Conservation (phyloP, 2,113 vertebrate species). For the Ageneiosus marmoratus region DNA sequence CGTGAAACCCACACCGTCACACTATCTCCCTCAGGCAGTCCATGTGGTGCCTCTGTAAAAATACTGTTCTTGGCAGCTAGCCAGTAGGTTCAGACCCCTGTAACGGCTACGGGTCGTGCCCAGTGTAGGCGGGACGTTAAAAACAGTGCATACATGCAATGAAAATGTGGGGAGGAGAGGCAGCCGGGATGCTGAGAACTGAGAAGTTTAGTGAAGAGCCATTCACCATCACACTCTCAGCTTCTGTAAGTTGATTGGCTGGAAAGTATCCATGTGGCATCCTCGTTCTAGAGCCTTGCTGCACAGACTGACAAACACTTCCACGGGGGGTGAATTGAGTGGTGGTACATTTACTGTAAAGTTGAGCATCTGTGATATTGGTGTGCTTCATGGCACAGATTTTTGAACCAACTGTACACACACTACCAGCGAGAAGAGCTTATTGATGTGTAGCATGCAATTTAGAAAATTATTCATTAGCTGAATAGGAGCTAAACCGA, state of each 20-base stretch:
- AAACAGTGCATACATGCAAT: constrained; percentile 46
- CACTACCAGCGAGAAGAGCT: neutral
- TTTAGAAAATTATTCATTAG: neutral
- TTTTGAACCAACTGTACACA: constrained; percentile 1
- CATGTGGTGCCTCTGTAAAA: constrained; percentile 49
- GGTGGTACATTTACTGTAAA: constrained; percentile 4
- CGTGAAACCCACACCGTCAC: constrained; percentile 47
- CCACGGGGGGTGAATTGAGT: neutral
- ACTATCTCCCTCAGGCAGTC: constrained; percentile 43
- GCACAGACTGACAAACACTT: constrained; percentile 22
- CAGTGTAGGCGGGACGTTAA: constrained; percentile 36
- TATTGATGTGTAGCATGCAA: neutral
- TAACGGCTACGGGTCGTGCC: constrained; percentile 47
- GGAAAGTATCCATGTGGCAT: constrained; percentile 23
- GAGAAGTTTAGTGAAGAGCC: neutral
- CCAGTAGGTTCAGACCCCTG: constrained; percentile 46
- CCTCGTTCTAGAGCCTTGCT: constrained; percentile 5
- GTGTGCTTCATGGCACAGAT: neutral
- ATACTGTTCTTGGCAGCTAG: constrained; percentile 57
- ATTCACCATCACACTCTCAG: neutral
- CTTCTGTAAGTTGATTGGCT: constrained; percentile 24
- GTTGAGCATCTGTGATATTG: constrained; percentile 25
- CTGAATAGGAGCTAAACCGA: neutral
- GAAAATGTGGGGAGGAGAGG: constrained; percentile 29
- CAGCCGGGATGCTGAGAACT: constrained; percentile 33